Base-by-base conservation (phyloP, 2,888 invertebrate species). In the Tetragonisca angustula region DNA sequence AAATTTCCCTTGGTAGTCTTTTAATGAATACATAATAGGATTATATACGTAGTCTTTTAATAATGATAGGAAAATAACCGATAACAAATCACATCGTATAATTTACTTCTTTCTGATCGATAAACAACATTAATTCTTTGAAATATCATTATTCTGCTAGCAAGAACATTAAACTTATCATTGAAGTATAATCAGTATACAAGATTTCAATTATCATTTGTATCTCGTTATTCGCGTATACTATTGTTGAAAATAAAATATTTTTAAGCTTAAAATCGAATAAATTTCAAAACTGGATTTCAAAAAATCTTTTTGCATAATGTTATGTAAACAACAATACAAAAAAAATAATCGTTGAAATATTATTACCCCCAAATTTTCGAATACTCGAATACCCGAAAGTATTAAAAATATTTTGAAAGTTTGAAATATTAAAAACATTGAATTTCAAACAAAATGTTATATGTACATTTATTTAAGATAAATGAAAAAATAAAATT, bases 1-100 rank as follows among this genome's bases (percentile, higher is more conserved):
- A 43, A 17, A 72, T 61, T 67, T 36, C 4, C n/a, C 27, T n/a
- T 17, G 24, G 52, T 43, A 11, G 9, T 73, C n/a, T 6, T 61
- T 72, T 72, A 72, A 72, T 61, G 72, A 49, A 61, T 4, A 21
- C 17, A 27, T 21, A 52, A 52, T 11, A 59, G 27, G 61, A 13
- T 4, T n/a, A 5, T 21, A 43, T 15, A 56, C 0, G 27, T 24
- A 11, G 9, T 73, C 17, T 4, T 61, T 72, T 72, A 61, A 72
- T 61, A 61, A 11, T 72, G 21, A 61, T 62, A 21, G n/a, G n/a
- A 27, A 36, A 21, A 54, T 9, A 70, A 11, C 1, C 11, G n/a
- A 59, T 70, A 27, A 50, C 36, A 69, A 59, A 69, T 69, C 19
- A 19, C 21, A 24, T 36, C n/a, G 13, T 52, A 36, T 61, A 50